Percentiles rank a stretch among this genome's conserved stretches.
Conservation (phyloP, 2,888 invertebrate genomes). For the Deilephila porcellus region DNA sequence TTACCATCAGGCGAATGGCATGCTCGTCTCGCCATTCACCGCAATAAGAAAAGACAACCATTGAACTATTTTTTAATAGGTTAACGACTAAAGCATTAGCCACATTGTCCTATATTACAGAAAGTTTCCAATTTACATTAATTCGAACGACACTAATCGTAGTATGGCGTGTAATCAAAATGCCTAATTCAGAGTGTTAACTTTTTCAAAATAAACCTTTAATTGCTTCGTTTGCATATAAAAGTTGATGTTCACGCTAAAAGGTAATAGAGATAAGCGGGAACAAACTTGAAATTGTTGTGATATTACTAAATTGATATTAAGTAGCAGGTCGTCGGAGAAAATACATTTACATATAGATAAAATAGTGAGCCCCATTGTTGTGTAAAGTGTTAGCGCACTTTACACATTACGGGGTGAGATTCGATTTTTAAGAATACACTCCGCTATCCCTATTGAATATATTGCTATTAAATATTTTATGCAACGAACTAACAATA, state of each 20-base stretch:
- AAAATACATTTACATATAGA: too few relatives aligned
- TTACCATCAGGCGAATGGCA: too few relatives aligned
- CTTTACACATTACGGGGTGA: too few relatives aligned
- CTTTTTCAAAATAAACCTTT: constrained; percentile 31
- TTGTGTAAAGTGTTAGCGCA: too few relatives aligned
- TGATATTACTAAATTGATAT: neutral
- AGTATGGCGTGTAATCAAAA: constrained; percentile 72
- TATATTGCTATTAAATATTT: too few relatives aligned
- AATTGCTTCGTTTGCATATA: constrained; percentile 50
- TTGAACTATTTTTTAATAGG: neutral
- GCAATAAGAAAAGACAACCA: neutral
- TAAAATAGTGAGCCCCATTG: too few relatives aligned
- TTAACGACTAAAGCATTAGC: constrained; percentile 9
- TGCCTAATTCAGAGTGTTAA: constrained; percentile 20
- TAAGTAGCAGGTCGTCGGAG: too few relatives aligned
- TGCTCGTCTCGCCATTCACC: too few relatives aligned
- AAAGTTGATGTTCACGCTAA: constrained; percentile 31
- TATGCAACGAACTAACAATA: too few relatives aligned
- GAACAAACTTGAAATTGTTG: neutral
- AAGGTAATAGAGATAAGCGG: constrained; percentile 7
- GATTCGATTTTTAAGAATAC: too few relatives aligned
- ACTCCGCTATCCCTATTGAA: too few relatives aligned
- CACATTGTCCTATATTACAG: neutral
- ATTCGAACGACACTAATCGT: constrained; percentile 58
- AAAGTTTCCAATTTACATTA: constrained; percentile 25